Evolutionary conservation across 2,113 vertebrate genomes (phyloP), one percentile per base, ranked within the genome.

Genomic region (Electrona antarctica): DNA sequence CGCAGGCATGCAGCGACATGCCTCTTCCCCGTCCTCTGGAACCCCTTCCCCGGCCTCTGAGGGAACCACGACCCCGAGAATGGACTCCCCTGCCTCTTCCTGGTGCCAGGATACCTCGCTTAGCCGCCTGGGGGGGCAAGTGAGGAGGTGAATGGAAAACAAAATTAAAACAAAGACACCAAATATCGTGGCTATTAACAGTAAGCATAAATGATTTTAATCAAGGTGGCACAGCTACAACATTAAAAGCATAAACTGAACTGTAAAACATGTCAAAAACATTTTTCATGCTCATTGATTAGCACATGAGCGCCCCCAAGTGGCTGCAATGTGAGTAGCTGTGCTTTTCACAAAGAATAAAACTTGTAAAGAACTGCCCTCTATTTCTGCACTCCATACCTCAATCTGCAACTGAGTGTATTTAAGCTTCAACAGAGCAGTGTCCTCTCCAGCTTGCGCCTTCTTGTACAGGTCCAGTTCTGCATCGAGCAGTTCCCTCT

Each of bases 381-480:
- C 33, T 41, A 41, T 41, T 4, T 33, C 4, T 2, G 4, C 29
- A 33, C 29, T 64, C 29, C 14, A 0, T 94, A 98, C 97, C 94
- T 99, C 97, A 46, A 98, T 93, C 78, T 98, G 97, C 67, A 98
- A 93, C 80, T 96, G 95, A 67, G 96, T 97, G 47, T 98, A 98
- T 85, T 94, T 96, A 64, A 95, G 91, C 86, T 96, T 95, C 79
- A 99, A 92, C 88, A 96, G 88, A 73, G 96, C 96, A n/a, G 95
- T 96, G 90, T 98, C 97, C 80, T 98, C 97, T 79, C 97, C 98
- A 71, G 96, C 93, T 90, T 98, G 97, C 84, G 95, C 94, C 92
- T 98, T 99, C 91, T 98, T 97, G 88, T 97, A 96, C 77, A 98
- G 94, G 79, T 99, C 97, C 88, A 99, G 86, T 87, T 99, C 97